These are phyloP conservation scores for Rachycentron canadum DNA, from an alignment of 2,797 vertebrate genomes.

Conservation along the genomic window DNA sequence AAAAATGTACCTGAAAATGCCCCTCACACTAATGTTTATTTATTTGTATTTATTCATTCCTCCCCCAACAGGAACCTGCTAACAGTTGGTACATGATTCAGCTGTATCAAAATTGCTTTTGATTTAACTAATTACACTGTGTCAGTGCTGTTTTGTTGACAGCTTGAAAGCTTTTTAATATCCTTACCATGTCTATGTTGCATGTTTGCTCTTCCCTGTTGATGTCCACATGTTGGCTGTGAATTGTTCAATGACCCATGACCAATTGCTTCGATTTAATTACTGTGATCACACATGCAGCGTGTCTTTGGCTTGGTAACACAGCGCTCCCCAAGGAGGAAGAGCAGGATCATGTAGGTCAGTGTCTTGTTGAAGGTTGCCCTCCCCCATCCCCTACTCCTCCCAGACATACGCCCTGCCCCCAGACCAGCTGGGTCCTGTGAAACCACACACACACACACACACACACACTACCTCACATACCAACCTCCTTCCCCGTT, in stretches of 20 bases:
- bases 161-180: constrained; percentile 18
- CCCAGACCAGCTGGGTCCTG: constrained; percentile 39
- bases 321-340: constrained; percentile 57
- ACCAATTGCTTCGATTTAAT: constrained; percentile 70
- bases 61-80: background rate
- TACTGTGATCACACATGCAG: constrained; percentile 68
- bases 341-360: constrained; percentile 58
- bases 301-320: constrained; percentile 65
- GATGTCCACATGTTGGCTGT: constrained; percentile 41
- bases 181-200: constrained; percentile 13
- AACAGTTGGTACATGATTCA: background rate
- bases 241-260: constrained; percentile 63
- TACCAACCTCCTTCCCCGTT: constrained; percentile 28
- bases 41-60: background rate
- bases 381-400: constrained; percentile 43
- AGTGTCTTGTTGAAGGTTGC: constrained; percentile 65
- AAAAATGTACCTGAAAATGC: background rate
- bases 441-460: constrained; percentile 24
- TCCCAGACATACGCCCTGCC: constrained; percentile 51
- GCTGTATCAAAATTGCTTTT: background rate
- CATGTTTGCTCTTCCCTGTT: constrained; percentile 22
- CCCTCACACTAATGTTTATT: background rate
- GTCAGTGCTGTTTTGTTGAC: background rate
- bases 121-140: background rate
- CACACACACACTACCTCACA: constrained; percentile 23